Conservation (phyloP, 2,113 vertebrate genomes). For the Thamnophis sirtalis region DNA sequence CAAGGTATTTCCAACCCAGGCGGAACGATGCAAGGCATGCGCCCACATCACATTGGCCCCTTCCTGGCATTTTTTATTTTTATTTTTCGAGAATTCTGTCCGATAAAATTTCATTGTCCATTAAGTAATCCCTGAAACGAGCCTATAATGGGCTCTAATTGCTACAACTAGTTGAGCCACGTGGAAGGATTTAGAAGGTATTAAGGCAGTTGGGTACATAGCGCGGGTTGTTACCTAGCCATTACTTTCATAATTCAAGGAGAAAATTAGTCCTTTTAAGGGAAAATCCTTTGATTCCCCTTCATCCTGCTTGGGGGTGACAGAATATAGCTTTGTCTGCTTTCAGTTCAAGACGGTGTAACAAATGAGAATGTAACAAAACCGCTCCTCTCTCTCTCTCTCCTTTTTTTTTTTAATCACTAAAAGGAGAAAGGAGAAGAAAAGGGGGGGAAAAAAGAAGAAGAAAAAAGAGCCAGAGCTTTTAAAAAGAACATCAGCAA, state of each 20-base stretch:
- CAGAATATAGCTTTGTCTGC: slow-evolving; percentile 78
- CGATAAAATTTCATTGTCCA: slow-evolving; percentile 97
- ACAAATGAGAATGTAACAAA: slow-evolving; percentile 75
- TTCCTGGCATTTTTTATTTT: slow-evolving; percentile 84
- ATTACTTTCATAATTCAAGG: slow-evolving; percentile 99
- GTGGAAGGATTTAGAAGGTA: slow-evolving; percentile 99
- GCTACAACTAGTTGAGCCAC: slow-evolving; percentile 93
- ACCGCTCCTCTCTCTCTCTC: slow-evolving; percentile 47
- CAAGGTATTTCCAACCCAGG: slow-evolving; percentile 66
- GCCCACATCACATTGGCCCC: slow-evolving; percentile 77
- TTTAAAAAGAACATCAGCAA: slow-evolving; percentile 65
- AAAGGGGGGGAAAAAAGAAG: too few relatives aligned
- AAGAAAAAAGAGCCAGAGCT: slow-evolving; percentile 43
- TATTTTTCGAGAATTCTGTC: slow-evolving; percentile 85
- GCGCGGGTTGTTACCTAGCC: slow-evolving; percentile 97
- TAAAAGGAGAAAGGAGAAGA: neutral
- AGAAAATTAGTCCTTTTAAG: slow-evolving; percentile 99
- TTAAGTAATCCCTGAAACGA: slow-evolving; percentile 98
- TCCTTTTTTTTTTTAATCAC: neutral
- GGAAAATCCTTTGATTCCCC: slow-evolving; percentile 85
- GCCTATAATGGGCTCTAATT: slow-evolving; percentile 99
- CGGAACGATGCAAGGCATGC: slow-evolving; percentile 80
- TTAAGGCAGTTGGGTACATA: slow-evolving; percentile 95
- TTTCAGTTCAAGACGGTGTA: slow-evolving; percentile 72
- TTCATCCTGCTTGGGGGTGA: slow-evolving; percentile 82